phyloP scores from a whole-genome alignment of 92 coral and sea anemone genomes.

The Heteractis magnifica region DNA sequence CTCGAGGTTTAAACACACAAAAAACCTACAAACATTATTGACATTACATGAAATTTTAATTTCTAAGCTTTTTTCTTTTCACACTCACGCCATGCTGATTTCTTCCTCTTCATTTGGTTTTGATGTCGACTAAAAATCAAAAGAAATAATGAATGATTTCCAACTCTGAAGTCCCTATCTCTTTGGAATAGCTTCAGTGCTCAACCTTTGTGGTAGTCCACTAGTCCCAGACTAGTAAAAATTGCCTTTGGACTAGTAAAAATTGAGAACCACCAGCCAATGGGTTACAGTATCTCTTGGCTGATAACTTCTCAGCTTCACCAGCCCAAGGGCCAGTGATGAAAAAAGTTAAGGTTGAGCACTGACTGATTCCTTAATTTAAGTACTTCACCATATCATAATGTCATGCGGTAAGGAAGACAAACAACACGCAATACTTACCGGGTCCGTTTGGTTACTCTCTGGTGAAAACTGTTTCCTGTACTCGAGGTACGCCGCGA shows the following conservation, averaged over 20 bases:
- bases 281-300: not conserved
- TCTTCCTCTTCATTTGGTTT: constrained; percentile 31
- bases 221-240: no score
- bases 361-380: not conserved
- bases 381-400: no score
- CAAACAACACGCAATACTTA: not conserved
- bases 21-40: not conserved
- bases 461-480: constrained; percentile 46
- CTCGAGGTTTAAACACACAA: not conserved
- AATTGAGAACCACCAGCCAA: no score
- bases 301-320: not conserved
- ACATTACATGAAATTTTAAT: not conserved
- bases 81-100: constrained; percentile 44
- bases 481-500: constrained; percentile 76
- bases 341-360: no score
- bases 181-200: not conserved
- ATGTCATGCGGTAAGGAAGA: no score
- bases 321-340: no score
- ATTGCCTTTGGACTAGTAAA: no score
- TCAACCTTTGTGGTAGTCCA: no score
- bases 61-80: not conserved
- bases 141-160: not conserved
- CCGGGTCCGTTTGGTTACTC: constrained; percentile 5
- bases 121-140: constrained; percentile 9
- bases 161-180: no score